These are phyloP conservation scores for Otolemur crassicaudatus DNA, from an alignment of 2,797 vertebrate genomes.

Conservation along the genomic window DNA sequence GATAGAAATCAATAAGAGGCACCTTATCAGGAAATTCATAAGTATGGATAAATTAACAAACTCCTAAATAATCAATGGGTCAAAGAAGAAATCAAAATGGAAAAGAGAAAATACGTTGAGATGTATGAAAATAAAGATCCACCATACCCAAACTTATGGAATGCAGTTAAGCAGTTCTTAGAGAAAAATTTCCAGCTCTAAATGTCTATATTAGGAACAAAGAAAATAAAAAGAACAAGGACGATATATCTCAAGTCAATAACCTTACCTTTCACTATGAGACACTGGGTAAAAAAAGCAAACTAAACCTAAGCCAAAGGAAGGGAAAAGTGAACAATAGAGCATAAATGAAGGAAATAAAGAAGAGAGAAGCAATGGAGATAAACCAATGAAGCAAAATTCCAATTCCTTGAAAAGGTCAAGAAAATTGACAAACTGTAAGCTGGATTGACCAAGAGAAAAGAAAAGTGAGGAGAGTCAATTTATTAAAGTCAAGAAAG, in stretches of 20 bases:
- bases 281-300: background rate
- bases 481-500: background rate
- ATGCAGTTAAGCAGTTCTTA: background rate
- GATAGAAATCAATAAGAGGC: background rate
- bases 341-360: background rate
- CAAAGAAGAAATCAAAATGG: background rate
- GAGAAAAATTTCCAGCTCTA: background rate
- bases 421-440: background rate
- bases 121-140: background rate
- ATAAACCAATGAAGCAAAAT: background rate
- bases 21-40: background rate
- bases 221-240: background rate
- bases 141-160: background rate
- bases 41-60: background rate
- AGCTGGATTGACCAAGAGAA: background rate
- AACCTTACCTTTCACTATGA: background rate
- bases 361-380: background rate
- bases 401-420: background rate
- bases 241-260: background rate
- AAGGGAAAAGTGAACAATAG: background rate
- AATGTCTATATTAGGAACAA: background rate
- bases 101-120: background rate
- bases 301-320: background rate
- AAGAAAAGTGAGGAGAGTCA: background rate
- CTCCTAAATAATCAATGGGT: background rate